Base-by-base conservation (phyloP, 1,140 invertebrate genomes). In the Dolichoris vasculosae region DNA sequence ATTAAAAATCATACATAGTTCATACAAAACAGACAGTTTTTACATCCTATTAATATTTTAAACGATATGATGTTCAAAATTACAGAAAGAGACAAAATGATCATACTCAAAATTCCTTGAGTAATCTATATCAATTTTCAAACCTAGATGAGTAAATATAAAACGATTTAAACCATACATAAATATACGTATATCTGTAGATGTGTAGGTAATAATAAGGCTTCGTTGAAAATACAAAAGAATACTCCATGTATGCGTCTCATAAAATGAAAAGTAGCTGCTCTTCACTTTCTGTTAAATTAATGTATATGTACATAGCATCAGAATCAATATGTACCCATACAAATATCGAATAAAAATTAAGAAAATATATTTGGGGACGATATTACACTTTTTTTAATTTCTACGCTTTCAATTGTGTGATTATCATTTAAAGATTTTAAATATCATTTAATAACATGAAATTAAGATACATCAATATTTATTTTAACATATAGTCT, bases 201-300 rank as follows among this genome's bases (percentile, higher is more conserved):
- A 30, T 48, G 40, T 15, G 23, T 73, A 26, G 20, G 38, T 20
- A n/a, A 2, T 13, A 30, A 13, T 0, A 55, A 43, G 79, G 69
- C 63, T 81, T 81, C 79, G 63, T 81, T 40, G 79, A 69, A 67
- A 38, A 63, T 13, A 30, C 35, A 17, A 23, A 11, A 26, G 13
- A 35, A 63, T 26, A 40, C 30, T n/a, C 17, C 11, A 77, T 48
- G 13, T 20, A 48, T 59, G 55, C 13, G 38, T 69, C 67, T 81
- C 69, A 81, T 35, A 40, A 81, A 81, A 69, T 64, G n/a, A 40
- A 51, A 43, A 51, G 38, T 55, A 9, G 1, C 40, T 32, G 6
- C 40, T 13, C n/a, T 38, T 51, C 46, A 9, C 30, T 13, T 15
- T 35, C 46, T 32, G 75, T 43, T n/a, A 4, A 64, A 32, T 11